A percentile compares a stretch with the other conserved stretches of the same genome.
Evolutionary conservation across 2,797 vertebrate species (phyloP).

Genomic region (Danio aesculapii): DNA sequence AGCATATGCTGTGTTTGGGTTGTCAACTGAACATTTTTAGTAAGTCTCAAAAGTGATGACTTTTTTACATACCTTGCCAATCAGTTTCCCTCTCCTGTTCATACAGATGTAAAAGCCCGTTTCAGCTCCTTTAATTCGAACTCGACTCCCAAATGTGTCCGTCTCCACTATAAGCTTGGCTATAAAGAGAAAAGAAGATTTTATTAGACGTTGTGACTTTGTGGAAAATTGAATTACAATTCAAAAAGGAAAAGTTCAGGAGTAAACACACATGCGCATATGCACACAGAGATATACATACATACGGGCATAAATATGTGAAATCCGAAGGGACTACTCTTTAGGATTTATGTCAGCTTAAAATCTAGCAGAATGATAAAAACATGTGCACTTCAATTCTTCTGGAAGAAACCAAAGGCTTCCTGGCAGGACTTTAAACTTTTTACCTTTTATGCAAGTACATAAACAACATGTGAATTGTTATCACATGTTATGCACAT

Average conservation of each 20-base stretch:
- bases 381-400: conserved; percentile 72
- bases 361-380: conserved; percentile 78
- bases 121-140: conserved; percentile 92
- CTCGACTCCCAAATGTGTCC: conserved; percentile 91
- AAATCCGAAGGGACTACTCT: conserved; percentile 68
- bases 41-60: conserved; percentile 15
- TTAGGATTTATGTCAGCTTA: conserved; percentile 72
- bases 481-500: conserved; percentile 7
- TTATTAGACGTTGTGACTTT: conserved; percentile 25
- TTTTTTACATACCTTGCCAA: conserved; percentile 87
- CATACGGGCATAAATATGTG: conserved; percentile 35
- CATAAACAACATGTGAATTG: conserved; percentile 34
- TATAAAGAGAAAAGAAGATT: conserved; percentile 60
- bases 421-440: conserved; percentile 63
- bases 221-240: not conserved
- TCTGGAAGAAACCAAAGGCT: conserved; percentile 66
- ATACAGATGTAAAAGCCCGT: conserved; percentile 93
- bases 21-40: not conserved
- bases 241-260: not conserved
- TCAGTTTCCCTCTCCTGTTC: conserved; percentile 90
- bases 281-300: conserved; percentile 50
- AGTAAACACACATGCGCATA: conserved; percentile 6
- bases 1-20: not conserved
- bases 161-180: conserved; percentile 94
- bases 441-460: conserved; percentile 39